Conservation (phyloP, 2,113 vertebrate species). For the Ahaetulla prasina region DNA sequence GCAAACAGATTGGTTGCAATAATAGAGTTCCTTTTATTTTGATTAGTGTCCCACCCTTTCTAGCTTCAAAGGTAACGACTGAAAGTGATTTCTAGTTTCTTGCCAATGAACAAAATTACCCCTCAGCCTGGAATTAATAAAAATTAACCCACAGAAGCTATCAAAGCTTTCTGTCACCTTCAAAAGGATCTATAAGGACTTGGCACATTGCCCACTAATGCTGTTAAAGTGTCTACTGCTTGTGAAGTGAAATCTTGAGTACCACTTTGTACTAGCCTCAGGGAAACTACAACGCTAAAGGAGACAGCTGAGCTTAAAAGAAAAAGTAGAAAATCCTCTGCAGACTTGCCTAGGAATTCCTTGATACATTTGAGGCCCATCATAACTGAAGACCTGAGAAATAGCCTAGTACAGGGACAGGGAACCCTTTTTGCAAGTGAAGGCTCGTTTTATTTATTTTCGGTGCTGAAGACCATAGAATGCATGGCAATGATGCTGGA, state of each 20-base stretch:
- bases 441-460: neutral
- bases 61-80: slow-evolving; percentile 13
- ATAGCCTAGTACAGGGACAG: neutral
- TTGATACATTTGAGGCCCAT: neutral
- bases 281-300: neutral
- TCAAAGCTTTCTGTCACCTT: neutral
- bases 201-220: neutral
- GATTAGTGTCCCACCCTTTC: slow-evolving; percentile 2
- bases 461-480: neutral
- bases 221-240: slow-evolving; percentile 21
- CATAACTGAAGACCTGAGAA: neutral
- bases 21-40: neutral
- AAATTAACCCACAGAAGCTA: neutral
- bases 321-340: neutral
- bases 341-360: neutral
- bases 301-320: neutral
- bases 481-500: neutral
- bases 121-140: slow-evolving; percentile 30
- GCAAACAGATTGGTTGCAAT: neutral
- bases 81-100: neutral
- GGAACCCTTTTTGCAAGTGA: neutral
- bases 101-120: slow-evolving; percentile 23
- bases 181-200: neutral
- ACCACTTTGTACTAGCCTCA: neutral
- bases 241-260: neutral